These are phyloP conservation scores for Setophaga coronata DNA, from an alignment of 2,113 vertebrate species.

Conservation along the genomic window DNA sequence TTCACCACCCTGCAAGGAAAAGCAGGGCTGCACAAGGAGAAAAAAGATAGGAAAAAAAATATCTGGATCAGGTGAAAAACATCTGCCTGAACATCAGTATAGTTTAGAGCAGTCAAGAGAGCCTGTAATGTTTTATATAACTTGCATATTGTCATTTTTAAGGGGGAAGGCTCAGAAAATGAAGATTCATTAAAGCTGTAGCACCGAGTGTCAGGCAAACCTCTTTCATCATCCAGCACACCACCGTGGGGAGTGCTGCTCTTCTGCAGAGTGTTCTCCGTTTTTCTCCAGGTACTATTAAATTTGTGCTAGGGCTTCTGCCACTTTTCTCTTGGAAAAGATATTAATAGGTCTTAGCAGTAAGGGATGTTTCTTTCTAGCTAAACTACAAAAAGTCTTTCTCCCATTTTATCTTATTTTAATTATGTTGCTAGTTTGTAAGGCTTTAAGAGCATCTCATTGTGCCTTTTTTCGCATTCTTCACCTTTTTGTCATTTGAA, in stretches of 20 bases:
- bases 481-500: not conserved
- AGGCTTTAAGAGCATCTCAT: not conserved
- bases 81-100: constrained; percentile 13
- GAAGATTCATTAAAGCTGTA: constrained; percentile 52
- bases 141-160: constrained; percentile 40
- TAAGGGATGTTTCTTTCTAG: not conserved
- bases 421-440: not conserved
- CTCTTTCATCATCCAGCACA: constrained; percentile 32
- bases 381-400: not conserved
- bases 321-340: not conserved
- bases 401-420: not conserved
- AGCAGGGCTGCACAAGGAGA: not conserved
- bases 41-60: not conserved
- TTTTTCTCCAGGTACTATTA: constrained; percentile 33
- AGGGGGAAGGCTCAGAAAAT: constrained; percentile 34
- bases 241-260: not conserved
- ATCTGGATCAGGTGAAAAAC: constrained; percentile 34
- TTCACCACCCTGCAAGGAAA: constrained; percentile 34
- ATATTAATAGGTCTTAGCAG: constrained; percentile 26
- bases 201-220: not conserved
- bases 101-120: constrained; percentile 28
- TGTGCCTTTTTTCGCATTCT: not conserved
- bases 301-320: constrained; percentile 42
- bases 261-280: not conserved
- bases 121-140: constrained; percentile 11